Base-by-base conservation (phyloP, 1,140 invertebrate genomes). In the Drosophila murphyi region DNA sequence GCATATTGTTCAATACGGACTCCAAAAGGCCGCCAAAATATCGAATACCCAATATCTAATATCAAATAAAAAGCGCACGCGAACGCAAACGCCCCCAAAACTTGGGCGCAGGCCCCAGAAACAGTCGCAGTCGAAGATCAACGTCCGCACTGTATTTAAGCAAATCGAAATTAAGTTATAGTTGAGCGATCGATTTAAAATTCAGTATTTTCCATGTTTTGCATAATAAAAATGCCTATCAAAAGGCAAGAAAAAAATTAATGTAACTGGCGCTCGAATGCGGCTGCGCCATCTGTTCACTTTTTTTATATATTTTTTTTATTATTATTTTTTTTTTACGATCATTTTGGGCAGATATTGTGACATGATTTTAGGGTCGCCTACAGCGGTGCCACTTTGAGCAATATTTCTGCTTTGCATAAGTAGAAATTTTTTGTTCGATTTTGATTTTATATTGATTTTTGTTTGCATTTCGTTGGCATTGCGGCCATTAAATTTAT, bases 341-440 rank as follows among this genome's bases (percentile, higher is more conserved):
- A 54, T 55, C 55, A 61, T 47, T 74, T 71, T 67, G 76, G 72
- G 76, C 62, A 67, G 71, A 76, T 70, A 65, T 90, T 90, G 87
- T 90, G 87, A 90, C 87, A 90, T 80, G 87, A 35, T 82, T 86
- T 90, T 90, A 82, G 87, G 82, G 87, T 86, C 83, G 81, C 73
- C 68, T 41, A 64, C 72, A 54, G 72, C 62, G 67, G 55, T 76
- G 82, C 67, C 64, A 51, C 73, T 90, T 90, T 87, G 76, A 88
- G 87, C 87, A 90, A 90, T 90, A 90, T 90, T 82, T 87, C 87
- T 90, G 85, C 87, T 90, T 90, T 90, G 87, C 87, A 90, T 90
- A 90, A 90, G 78, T 90, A 90, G 87, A 90, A 90, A 90, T 82
- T 74, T 88, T 35, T 54, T 52, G 41, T 72, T 74, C 54, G 35